Conservation (phyloP, 1,140 invertebrate genomes). For the Drosophila ironensis region DNA sequence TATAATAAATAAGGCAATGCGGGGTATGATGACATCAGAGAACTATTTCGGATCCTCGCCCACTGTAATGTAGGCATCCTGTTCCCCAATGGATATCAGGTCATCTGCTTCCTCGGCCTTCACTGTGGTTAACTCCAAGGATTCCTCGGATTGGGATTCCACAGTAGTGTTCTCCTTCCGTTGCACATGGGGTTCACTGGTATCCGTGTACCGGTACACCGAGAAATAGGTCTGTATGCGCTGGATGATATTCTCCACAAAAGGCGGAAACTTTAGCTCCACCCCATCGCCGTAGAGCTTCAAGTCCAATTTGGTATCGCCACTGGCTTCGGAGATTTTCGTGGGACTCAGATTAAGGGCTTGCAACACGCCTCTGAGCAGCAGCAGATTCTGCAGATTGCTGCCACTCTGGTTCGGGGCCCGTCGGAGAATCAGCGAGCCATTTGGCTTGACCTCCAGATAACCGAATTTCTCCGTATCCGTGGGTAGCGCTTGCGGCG, state of each 20-base stretch:
- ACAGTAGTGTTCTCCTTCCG: slow-evolving; percentile 30
- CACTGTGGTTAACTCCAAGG: slow-evolving; percentile 1
- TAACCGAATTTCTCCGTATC: slow-evolving; percentile 56
- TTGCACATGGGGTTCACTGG: slow-evolving; percentile 73
- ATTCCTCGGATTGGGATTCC: neutral
- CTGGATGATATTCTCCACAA: slow-evolving; percentile 85
- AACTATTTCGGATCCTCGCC: slow-evolving; percentile 19
- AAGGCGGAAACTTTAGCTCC: slow-evolving; percentile 84
- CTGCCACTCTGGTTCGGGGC: slow-evolving; percentile 21
- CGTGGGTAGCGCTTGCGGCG: neutral
- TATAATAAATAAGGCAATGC: slow-evolving; percentile 9
- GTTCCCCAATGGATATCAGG: slow-evolving; percentile 24
- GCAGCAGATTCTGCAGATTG: slow-evolving; percentile 50
- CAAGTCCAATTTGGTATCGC: slow-evolving; percentile 32
- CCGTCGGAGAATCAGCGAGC: slow-evolving; percentile 45
- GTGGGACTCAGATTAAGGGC: slow-evolving; percentile 36
- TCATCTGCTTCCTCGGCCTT: neutral
- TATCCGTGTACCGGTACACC: slow-evolving; percentile 83
- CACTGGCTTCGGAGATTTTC: neutral
- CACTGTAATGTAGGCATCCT: slow-evolving; percentile 47
- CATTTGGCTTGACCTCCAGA: slow-evolving; percentile 68
- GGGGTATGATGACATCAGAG: neutral
- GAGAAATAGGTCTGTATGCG: slow-evolving; percentile 85
- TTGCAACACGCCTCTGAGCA: slow-evolving; percentile 51
- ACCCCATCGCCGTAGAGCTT: slow-evolving; percentile 76